phyloP scores from a whole-genome alignment of 2,888 invertebrate species.

The Caenorhabditis sp. region DNA sequence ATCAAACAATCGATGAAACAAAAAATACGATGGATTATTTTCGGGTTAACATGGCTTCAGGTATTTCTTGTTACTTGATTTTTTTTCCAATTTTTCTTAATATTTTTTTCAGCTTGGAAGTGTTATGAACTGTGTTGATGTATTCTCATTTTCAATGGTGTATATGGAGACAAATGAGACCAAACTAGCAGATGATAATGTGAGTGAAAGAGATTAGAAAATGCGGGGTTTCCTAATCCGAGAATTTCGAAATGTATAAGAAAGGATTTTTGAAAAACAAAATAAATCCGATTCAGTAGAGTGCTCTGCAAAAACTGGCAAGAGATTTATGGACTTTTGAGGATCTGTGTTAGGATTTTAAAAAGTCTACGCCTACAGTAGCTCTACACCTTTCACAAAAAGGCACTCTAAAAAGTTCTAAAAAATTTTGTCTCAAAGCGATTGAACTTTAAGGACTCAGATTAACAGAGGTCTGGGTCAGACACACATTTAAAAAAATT shows the following conservation, averaged over 20 bases:
- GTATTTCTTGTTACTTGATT: background rate
- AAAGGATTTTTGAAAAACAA: background rate
- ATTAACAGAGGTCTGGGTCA: too few relatives aligned
- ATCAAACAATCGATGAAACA: constrained; percentile 24
- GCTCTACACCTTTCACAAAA: too few relatives aligned
- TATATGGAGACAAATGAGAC: constrained; percentile 45
- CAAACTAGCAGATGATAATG: constrained; percentile 15
- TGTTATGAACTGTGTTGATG: constrained; percentile 50
- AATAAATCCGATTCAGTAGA: too few relatives aligned
- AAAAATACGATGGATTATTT: constrained; percentile 23
- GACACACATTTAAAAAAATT: too few relatives aligned
- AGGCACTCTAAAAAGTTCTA: too few relatives aligned
- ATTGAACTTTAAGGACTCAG: too few relatives aligned
- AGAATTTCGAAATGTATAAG: background rate
- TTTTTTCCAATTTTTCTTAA: background rate
- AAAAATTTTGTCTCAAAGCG: too few relatives aligned
- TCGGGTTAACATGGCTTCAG: constrained; percentile 35
- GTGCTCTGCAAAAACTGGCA: too few relatives aligned
- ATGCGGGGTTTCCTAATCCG: background rate
- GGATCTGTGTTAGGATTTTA: too few relatives aligned
- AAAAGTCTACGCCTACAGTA: too few relatives aligned
- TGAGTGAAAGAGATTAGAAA: constrained; percentile 17
- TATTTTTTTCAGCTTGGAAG: constrained; percentile 16
- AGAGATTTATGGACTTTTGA: too few relatives aligned
- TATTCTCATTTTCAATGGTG: constrained; percentile 50